Conservation (phyloP, 2,888 invertebrate species). For the Chymomyza procnemis region DNA sequence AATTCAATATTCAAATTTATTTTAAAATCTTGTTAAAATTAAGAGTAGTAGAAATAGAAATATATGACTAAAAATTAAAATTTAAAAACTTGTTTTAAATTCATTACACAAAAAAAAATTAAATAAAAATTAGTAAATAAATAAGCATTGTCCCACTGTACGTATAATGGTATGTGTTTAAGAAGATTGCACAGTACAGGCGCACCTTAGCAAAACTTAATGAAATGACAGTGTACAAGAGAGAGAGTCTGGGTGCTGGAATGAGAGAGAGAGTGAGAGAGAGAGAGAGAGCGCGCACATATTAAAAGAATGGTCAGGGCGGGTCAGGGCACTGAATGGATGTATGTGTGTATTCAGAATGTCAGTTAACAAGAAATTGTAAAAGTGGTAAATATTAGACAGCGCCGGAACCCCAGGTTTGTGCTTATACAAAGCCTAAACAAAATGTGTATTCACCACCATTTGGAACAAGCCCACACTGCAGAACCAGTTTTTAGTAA, state of each 20-base stretch:
- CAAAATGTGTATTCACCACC: background rate
- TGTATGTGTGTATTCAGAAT: slow-evolving; percentile 25
- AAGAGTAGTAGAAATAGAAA: too few species aligned
- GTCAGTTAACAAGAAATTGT: slow-evolving; percentile 50
- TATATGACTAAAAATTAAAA: too few species aligned
- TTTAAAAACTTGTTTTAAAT: too few species aligned
- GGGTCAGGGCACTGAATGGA: background rate
- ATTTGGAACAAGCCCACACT: background rate
- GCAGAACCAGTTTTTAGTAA: background rate
- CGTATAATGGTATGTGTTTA: background rate
- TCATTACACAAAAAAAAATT: too few species aligned
- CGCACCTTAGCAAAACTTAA: background rate
- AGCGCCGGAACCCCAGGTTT: background rate
- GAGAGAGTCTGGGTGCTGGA: too few species aligned
- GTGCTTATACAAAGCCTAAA: background rate
- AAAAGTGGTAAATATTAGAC: slow-evolving; percentile 30
- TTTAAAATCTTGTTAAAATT: too few species aligned
- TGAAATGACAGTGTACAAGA: background rate
- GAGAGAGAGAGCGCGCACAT: background rate
- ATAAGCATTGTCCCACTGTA: background rate
- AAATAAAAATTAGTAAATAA: too few species aligned
- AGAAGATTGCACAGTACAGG: background rate
- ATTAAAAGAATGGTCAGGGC: background rate
- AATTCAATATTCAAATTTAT: too few species aligned
- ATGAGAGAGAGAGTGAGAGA: background rate